These are phyloP conservation scores for Enoplolaimus lenunculus DNA, from an alignment of 2,888 invertebrate species.

Conservation along the genomic window DNA sequence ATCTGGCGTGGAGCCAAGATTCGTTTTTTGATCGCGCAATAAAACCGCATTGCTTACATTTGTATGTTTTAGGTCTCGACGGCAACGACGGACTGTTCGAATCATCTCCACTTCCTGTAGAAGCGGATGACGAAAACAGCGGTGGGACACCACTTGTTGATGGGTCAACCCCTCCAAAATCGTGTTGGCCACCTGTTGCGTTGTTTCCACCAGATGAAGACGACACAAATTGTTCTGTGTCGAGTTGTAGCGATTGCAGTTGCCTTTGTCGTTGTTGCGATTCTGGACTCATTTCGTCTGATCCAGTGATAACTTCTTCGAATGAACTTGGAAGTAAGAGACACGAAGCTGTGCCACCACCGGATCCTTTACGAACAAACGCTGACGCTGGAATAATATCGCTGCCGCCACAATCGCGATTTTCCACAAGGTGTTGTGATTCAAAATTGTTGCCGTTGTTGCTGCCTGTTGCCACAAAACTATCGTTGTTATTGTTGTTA, in stretches of 20 bases:
- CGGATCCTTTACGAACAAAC: not conserved
- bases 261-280: not conserved
- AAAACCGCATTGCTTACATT: conserved; percentile 80
- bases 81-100: not conserved
- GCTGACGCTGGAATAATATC: no score
- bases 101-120: not conserved
- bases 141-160: not conserved
- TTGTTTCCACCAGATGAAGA: no score
- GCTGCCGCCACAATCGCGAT: no score
- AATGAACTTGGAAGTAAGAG: not conserved
- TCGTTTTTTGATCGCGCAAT: conserved; percentile 71
- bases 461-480: no score
- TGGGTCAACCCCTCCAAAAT: not conserved
- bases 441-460: no score
- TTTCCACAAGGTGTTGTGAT: no score
- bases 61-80: conserved; percentile 56
- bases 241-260: not conserved
- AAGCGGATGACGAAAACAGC: not conserved
- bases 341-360: not conserved
- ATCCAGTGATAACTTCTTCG: not conserved
- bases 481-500: no score
- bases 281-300: not conserved
- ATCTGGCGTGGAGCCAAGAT: conserved; percentile 77
- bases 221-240: no score
- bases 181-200: not conserved